Conservation (phyloP, 2,113 vertebrate species). For the Paraplagusia blochii region DNA sequence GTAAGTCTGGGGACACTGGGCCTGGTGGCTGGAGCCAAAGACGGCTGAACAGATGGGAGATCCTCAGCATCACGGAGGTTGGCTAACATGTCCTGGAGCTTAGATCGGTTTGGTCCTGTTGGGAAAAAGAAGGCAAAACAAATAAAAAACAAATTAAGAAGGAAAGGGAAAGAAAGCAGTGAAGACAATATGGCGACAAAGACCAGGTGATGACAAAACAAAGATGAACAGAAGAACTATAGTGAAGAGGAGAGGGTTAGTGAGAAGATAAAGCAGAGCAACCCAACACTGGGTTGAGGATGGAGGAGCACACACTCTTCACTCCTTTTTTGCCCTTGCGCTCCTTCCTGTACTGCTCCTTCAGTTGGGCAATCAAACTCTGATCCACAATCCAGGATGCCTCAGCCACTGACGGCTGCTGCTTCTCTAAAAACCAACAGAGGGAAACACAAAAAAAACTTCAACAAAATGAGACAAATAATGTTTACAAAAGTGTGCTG, state of each 20-base stretch:
- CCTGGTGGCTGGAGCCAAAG: conserved; percentile 81
- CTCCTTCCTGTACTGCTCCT: conserved; percentile 99
- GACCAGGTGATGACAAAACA: background rate
- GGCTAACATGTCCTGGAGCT: conserved; percentile 97
- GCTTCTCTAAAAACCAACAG: conserved; percentile 86
- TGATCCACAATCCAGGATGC: conserved; percentile 95
- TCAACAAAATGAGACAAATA: too few relatives aligned
- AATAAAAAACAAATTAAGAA: background rate
- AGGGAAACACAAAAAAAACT: background rate
- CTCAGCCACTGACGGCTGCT: conserved; percentile 83
- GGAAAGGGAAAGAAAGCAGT: background rate
- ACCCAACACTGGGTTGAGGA: background rate
- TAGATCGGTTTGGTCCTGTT: conserved; percentile 81
- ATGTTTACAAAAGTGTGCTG: background rate
- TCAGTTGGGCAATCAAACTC: conserved; percentile 95
- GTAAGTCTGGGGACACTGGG: conserved; percentile 82
- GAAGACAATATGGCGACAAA: too few relatives aligned
- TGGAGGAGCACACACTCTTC: conserved; percentile 89
- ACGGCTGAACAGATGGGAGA: conserved; percentile 68
- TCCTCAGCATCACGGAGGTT: conserved; percentile 94
- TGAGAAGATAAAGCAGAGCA: background rate
- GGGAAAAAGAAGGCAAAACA: background rate
- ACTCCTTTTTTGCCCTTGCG: conserved; percentile 97
- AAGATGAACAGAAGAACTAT: background rate
- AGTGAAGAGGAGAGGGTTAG: background rate